Evolutionary conservation across 2,888 invertebrate genomes (phyloP).

Genomic region (Cabera pusaria): DNA sequence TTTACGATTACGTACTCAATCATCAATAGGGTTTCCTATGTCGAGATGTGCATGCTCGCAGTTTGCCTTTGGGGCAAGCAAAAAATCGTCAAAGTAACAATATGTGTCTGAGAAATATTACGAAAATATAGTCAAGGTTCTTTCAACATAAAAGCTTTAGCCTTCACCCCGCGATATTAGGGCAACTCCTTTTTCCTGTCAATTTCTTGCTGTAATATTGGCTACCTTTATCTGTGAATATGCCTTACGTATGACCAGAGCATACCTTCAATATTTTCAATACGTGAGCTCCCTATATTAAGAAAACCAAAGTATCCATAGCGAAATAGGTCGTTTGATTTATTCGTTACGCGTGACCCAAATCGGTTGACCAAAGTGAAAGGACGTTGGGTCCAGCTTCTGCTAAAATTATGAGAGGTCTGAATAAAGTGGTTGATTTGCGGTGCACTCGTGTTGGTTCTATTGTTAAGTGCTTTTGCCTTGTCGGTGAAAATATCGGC

Average conservation of each 20-base stretch:
- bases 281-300: slow-evolving; percentile 6
- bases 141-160: too few species aligned
- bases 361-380: slow-evolving; percentile 33
- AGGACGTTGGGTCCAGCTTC: slow-evolving; percentile 1
- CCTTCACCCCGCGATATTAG: slow-evolving; percentile 2
- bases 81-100: too few species aligned
- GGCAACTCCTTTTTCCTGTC: neutral
- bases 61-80: too few species aligned
- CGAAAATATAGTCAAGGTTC: too few species aligned
- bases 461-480: slow-evolving; percentile 1
- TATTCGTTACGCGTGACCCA: slow-evolving; percentile 46
- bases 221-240: neutral
- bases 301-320: slow-evolving; percentile 36
- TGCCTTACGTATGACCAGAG: slow-evolving; percentile 7
- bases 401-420: slow-evolving; percentile 8
- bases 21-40: too few species aligned
- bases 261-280: slow-evolving; percentile 12
- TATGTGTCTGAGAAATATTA: too few species aligned
- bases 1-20: too few species aligned
- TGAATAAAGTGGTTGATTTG: slow-evolving; percentile 12
- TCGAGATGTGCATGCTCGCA: too few species aligned
- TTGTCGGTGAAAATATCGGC: slow-evolving; percentile 1
- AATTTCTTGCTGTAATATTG: too few species aligned
- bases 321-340: slow-evolving; percentile 48
- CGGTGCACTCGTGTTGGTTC: neutral